Conservation (phyloP, 2,113 vertebrate species). For the Podocnemis expansa region DNA sequence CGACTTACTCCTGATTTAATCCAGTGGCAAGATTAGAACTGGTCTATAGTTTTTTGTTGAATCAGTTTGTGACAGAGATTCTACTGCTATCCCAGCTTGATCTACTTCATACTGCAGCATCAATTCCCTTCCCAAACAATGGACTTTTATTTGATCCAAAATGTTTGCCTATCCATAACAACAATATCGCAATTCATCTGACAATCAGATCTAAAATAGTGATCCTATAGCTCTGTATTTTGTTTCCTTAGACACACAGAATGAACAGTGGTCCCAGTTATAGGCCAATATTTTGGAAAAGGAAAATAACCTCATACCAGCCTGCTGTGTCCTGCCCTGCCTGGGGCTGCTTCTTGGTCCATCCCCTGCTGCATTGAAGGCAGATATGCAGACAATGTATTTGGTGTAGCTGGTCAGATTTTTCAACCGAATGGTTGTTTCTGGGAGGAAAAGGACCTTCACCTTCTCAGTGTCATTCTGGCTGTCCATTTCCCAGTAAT, state of each 20-base stretch:
- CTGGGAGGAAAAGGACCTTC: conserved; percentile 90
- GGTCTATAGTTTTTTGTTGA: not conserved
- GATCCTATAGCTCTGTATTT: not conserved
- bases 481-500: conserved; percentile 89
- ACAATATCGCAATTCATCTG: fast-evolving
- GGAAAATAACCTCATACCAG: conserved; percentile 72
- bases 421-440: conserved; percentile 84
- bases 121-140: not conserved
- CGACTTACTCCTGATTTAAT: not conserved
- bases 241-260: not conserved
- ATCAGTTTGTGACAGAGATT: not conserved
- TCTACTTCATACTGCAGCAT: fast-evolving
- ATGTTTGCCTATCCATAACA: fast-evolving
- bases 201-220: not conserved
- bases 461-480: conserved; percentile 91
- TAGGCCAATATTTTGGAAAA: fast-evolving
- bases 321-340: conserved; percentile 86
- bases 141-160: not conserved
- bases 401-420: conserved; percentile 92
- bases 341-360: conserved; percentile 89
- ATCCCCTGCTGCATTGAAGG: conserved; percentile 93
- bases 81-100: fast-evolving
- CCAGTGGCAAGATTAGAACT: not conserved
- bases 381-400: conserved; percentile 88
- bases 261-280: not conserved